A percentile compares a stretch with the other conserved stretches of the same genome.
These are phyloP conservation scores for Drosophila nannoptera DNA, from an alignment of 1,140 invertebrate genomes.

Conservation along the genomic window DNA sequence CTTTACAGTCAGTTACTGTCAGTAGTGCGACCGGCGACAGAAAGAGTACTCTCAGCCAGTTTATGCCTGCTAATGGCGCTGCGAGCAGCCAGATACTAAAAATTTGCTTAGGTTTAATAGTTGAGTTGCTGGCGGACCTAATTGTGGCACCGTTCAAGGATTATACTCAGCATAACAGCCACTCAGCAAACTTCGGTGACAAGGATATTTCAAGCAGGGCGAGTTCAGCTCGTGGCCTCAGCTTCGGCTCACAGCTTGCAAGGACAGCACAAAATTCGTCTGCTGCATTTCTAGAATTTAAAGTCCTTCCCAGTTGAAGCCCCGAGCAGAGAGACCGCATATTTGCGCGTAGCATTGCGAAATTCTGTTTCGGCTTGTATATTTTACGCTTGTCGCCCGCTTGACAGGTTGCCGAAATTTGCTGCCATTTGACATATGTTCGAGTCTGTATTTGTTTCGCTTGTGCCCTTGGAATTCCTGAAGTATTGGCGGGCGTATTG, in stretches of 20 bases:
- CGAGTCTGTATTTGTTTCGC: conserved; percentile 2
- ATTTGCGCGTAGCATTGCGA: conserved; percentile 43
- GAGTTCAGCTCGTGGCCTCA: conserved; percentile 25
- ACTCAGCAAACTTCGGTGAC: conserved; percentile 48
- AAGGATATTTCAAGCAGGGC: conserved; percentile 19
- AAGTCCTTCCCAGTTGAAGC: background rate
- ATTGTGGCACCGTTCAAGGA: conserved; percentile 46
- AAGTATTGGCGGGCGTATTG: conserved; percentile 3
- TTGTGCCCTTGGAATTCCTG: conserved; percentile 45
- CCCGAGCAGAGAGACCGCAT: conserved; percentile 33
- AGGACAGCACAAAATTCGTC: conserved; percentile 59
- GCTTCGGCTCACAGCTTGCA: conserved; percentile 38
- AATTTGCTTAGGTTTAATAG: conserved; percentile 17
- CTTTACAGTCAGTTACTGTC: conserved; percentile 3
- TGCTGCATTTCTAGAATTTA: conserved; percentile 47
- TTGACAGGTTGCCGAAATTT: conserved; percentile 63
- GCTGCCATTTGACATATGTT: conserved; percentile 62
- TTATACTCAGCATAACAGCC: conserved; percentile 41
- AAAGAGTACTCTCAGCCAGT: background rate
- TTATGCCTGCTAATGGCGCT: conserved; percentile 39
- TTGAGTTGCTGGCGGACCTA: conserved; percentile 41
- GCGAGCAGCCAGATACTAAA: conserved; percentile 9
- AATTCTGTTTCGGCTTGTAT: conserved; percentile 24
- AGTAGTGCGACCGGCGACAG: background rate
- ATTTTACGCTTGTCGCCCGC: conserved; percentile 18